These are phyloP conservation scores for Lissonota sp. DNA, from an alignment of 2,888 invertebrate genomes.

Conservation along the genomic window DNA sequence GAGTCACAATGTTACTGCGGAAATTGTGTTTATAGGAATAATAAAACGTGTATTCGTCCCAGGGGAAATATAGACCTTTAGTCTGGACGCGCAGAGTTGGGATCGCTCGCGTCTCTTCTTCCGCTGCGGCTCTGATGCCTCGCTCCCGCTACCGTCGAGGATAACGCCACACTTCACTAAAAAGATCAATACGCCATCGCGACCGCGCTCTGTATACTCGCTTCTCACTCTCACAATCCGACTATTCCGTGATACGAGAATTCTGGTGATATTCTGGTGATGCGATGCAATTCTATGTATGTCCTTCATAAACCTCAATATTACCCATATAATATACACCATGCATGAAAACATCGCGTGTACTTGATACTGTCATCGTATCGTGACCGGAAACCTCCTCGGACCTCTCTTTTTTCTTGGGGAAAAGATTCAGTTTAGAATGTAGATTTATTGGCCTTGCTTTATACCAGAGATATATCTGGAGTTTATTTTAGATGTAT, in stretches of 20 bases:
- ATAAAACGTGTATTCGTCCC: slow-evolving; percentile 82
- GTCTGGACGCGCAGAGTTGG: slow-evolving; percentile 75
- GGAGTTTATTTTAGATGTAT: too few species aligned
- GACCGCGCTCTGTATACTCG: slow-evolving; percentile 46
- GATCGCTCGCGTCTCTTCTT: slow-evolving; percentile 68
- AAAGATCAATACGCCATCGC: slow-evolving; percentile 84
- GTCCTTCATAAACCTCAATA: slow-evolving; percentile 40
- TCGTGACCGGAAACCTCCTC: slow-evolving; percentile 49
- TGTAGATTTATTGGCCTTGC: too few species aligned
- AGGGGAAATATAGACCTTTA: slow-evolving; percentile 83
- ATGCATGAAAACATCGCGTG: slow-evolving; percentile 41
- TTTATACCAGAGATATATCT: too few species aligned
- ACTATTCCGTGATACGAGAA: slow-evolving; percentile 62
- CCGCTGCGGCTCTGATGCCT: slow-evolving; percentile 73
- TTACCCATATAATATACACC: slow-evolving; percentile 28
- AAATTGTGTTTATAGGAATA: slow-evolving; percentile 84
- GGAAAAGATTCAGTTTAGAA: not conserved
- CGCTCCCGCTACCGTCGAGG: slow-evolving; percentile 72
- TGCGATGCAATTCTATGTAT: slow-evolving; percentile 36
- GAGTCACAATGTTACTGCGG: slow-evolving; percentile 78
- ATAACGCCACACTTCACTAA: slow-evolving; percentile 80
- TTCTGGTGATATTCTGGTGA: slow-evolving; percentile 64
- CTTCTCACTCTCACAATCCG: slow-evolving; percentile 17
- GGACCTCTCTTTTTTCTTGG: not conserved
- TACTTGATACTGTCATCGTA: slow-evolving; percentile 58